These are phyloP conservation scores for Peromyscus eremicus DNA, from an alignment of 2,797 vertebrate species.

Conservation along the genomic window DNA sequence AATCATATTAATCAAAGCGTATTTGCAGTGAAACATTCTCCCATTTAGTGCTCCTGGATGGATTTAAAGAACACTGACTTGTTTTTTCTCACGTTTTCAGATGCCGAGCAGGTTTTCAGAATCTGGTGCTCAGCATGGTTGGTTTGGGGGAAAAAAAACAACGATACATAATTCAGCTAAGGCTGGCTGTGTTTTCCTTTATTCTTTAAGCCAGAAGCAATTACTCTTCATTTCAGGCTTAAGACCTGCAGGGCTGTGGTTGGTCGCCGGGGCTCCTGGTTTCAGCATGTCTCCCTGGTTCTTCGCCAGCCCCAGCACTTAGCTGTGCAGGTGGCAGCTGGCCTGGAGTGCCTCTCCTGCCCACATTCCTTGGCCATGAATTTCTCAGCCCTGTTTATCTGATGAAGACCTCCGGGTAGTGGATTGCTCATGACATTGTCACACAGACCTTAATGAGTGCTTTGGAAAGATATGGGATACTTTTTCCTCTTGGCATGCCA, in stretches of 20 bases:
- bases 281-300: conserved; percentile 77
- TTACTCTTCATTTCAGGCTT: conserved; percentile 82
- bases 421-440: conserved; percentile 75
- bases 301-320: conserved; percentile 64
- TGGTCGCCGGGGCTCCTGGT: conserved; percentile 63
- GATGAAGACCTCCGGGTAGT: conserved; percentile 78
- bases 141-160: not conserved
- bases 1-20: conserved; percentile 68
- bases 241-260: conserved; percentile 54
- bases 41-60: not conserved
- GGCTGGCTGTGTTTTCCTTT: conserved; percentile 75
- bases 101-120: conserved; percentile 63
- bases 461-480: conserved; percentile 69
- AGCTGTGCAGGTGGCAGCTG: conserved; percentile 83
- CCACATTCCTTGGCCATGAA: conserved; percentile 80
- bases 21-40: conserved; percentile 60
- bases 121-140: conserved; percentile 61
- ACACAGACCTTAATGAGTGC: conserved; percentile 67
- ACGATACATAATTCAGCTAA: conserved; percentile 57
- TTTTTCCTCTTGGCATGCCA: conserved; percentile 63
- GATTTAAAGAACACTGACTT: conserved; percentile 72
- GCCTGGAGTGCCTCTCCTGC: conserved; percentile 78
- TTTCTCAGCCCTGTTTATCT: conserved; percentile 80
- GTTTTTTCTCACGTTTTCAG: conserved; percentile 74
- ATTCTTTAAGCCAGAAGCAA: conserved; percentile 81